These are phyloP conservation scores for Heloderma charlesbogerti DNA, from an alignment of 2,113 vertebrate species.

Conservation along the genomic window DNA sequence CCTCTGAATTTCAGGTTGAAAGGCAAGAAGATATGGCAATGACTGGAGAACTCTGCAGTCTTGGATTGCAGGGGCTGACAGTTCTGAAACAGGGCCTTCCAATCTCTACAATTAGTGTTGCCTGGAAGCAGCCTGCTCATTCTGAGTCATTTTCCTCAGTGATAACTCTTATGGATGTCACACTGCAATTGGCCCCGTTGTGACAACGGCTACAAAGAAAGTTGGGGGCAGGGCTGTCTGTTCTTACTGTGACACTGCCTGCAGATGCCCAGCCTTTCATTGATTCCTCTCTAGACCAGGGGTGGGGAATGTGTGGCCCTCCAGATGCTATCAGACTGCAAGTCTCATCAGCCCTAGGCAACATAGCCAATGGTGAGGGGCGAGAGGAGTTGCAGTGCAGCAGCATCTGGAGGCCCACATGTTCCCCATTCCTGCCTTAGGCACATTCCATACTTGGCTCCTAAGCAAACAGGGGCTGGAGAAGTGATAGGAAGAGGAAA, in stretches of 20 bases:
- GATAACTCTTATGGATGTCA: neutral
- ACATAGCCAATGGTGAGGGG: no score
- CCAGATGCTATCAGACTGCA: no score
- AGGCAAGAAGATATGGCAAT: neutral
- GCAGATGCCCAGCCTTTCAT: neutral
- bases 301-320: no score
- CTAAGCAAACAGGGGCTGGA: neutral
- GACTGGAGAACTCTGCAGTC: neutral
- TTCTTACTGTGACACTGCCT: neutral
- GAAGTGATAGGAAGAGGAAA: neutral
- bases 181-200: neutral
- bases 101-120: neutral
- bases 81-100: neutral
- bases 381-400: no score
- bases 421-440: neutral
- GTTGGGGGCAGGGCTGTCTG: neutral
- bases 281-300: neutral
- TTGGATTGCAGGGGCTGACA: no score
- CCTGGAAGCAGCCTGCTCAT: neutral
- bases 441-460: neutral
- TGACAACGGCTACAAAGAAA: neutral
- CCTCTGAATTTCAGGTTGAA: neutral
- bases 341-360: no score
- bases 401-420: no score
- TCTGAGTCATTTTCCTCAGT: neutral